A percentile compares a stretch with the other conserved stretches of the same genome.
phyloP scores from a whole-genome alignment of 2,888 invertebrate species.

The Melanophora roralis region DNA sequence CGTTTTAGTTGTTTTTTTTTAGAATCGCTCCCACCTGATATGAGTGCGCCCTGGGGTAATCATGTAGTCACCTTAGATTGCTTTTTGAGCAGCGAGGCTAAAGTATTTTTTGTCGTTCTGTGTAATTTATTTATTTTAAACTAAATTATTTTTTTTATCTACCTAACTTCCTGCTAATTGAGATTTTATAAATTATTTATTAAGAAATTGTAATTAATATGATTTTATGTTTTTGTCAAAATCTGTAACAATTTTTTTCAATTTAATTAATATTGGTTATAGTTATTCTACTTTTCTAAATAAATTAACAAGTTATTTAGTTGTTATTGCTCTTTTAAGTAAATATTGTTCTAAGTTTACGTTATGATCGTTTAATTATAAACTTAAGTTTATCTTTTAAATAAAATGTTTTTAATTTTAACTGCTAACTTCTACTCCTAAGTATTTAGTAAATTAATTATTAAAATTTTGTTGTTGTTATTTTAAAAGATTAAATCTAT shows the following conservation, averaged over 20 bases:
- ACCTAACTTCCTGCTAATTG: background rate
- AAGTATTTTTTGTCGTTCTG: background rate
- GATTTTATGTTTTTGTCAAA: background rate
- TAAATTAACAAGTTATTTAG: background rate
- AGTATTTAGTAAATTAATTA: constrained; percentile 7
- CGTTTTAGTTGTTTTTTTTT: too few relatives aligned
- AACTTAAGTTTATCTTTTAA: background rate
- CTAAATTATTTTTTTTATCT: background rate
- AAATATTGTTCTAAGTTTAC: constrained; percentile 39
- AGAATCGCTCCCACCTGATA: too few relatives aligned
- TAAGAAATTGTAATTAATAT: background rate
- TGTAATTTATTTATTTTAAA: background rate
- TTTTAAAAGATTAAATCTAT: too few relatives aligned
- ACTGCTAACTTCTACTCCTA: constrained; percentile 34
- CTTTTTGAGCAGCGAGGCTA: too few relatives aligned
- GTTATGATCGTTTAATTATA: constrained; percentile 40
- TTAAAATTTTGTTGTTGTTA: constrained; percentile 16
- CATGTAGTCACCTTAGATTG: too few relatives aligned
- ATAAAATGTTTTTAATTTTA: constrained; percentile 7
- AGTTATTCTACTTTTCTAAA: background rate
- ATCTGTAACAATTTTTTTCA: background rate
- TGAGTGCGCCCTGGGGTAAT: too few relatives aligned
- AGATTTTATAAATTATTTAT: background rate
- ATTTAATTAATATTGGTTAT: background rate
- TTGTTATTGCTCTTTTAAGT: background rate